phyloP scores from a whole-genome alignment of 2,113 vertebrate genomes.

The Nothocercus nigrocapillus region DNA sequence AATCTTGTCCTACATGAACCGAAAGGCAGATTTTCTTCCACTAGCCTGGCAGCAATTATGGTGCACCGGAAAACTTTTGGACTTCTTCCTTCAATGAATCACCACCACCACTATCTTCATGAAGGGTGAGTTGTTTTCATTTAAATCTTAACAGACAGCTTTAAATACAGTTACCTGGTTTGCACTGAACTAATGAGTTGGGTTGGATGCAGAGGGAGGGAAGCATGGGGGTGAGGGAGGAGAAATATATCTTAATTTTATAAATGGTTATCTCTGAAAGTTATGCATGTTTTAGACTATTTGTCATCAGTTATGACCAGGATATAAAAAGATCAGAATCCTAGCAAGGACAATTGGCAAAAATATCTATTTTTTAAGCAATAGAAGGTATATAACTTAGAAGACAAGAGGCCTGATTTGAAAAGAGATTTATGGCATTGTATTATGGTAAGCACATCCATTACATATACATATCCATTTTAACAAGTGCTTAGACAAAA shows the following conservation, averaged over 20 bases:
- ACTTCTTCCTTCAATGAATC: conserved; percentile 12
- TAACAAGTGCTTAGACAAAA: background rate
- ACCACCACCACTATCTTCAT: background rate
- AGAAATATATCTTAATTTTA: background rate
- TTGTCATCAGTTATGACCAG: background rate
- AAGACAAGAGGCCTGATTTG: background rate
- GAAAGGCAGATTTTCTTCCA: conserved; percentile 59
- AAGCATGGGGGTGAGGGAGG: background rate
- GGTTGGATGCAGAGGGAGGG: background rate
- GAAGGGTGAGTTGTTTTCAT: conserved; percentile 35
- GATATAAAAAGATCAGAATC: background rate
- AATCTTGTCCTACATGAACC: conserved; percentile 61
- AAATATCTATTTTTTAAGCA: background rate
- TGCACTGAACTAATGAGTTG: background rate
- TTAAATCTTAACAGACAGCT: background rate
- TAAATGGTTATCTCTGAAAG: background rate
- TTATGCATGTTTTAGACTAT: background rate
- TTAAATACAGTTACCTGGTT: background rate
- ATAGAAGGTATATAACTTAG: background rate
- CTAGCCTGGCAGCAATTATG: conserved; percentile 26
- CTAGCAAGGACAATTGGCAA: background rate
- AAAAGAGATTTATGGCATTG: background rate
- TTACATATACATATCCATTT: background rate
- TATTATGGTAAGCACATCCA: background rate
- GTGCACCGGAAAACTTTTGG: background rate